phyloP scores from a whole-genome alignment of 1,140 invertebrate species.

The Brachystomella parvula region DNA sequence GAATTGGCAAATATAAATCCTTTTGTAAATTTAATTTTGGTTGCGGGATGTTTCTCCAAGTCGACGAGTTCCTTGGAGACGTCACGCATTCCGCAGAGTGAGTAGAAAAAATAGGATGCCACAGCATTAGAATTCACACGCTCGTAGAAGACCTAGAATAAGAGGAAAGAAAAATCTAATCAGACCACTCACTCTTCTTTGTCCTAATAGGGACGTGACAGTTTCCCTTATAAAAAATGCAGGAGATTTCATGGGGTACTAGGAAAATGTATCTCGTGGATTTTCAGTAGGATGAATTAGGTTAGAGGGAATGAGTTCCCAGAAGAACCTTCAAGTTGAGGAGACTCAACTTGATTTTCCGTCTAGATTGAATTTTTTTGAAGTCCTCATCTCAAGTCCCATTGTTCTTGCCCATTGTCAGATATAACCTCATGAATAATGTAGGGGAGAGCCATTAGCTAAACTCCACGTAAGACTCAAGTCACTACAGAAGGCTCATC shows the following conservation, averaged over 20 bases:
- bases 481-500: not conserved
- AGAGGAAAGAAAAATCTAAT: not conserved
- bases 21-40: conserved; percentile 67
- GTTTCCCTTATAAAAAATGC: no score
- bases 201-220: no score
- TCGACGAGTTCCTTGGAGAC: conserved; percentile 65
- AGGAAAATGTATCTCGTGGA: no score
- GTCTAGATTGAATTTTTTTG: not conserved
- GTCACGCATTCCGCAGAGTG: conserved; percentile 69
- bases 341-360: not conserved
- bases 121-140: conserved; percentile 71
- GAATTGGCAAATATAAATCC: conserved; percentile 74
- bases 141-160: conserved; percentile 63
- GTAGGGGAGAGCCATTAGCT: not conserved
- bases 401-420: not conserved
- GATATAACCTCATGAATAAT: conserved; percentile 1
- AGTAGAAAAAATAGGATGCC: conserved; percentile 67
- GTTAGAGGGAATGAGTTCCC: no score
- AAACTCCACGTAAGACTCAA: not conserved
- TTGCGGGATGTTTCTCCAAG: conserved; percentile 60
- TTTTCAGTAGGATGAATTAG: no score
- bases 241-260: no score
- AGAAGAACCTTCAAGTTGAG: no score
- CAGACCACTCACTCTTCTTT: no score
- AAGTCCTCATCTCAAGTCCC: not conserved